Base-by-base conservation (phyloP, 2,113 vertebrate species). In the Loxodonta africana region DNA sequence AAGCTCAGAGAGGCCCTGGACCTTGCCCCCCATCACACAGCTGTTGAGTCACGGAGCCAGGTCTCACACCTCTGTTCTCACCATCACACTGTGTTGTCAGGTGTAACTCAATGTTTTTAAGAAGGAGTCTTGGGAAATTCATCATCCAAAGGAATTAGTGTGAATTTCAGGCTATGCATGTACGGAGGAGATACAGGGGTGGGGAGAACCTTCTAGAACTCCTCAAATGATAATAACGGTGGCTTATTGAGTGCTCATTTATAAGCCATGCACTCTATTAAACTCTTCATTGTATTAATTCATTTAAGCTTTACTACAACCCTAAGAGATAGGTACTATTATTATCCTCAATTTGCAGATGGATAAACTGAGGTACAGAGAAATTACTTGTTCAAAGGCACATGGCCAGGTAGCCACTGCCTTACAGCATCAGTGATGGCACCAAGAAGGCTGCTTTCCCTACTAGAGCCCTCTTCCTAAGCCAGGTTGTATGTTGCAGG, bases 1-100 rank as follows among this genome's bases (percentile, higher is more conserved):
- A 82, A 57, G 33, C 63, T 73, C 87, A 83, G 93, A 93, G 71
- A 93, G 65, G 51, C 44, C 57, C 4, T 26, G 44, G 65, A 77
- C n/a, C 44, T 12, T 30, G 23, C 65, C 67, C 26, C 4, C 77
- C 12, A 6, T 21, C 90, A 74, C 87, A 53, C 51, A 90, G 60
- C 62, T 41, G 30, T 63, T 8, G n/a, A 11, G 6, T 60, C 11
- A 2, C 4, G 21, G 41, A 73, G 3, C 71, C 51, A 77, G 48
- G 18, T 23, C 60, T 71, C 65, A 88, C n/a, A 37, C 5, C 8
- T 15, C 53, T 33, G 15, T 28, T 73, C 67, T 48, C 44, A 46
- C 46, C 15, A 11, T 69, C 20, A 33, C 2, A 0, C 15, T 26
- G 2, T 18, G n/a, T 37, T 48, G 33, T 48, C 80, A 44, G 30